A percentile compares a stretch with the other conserved stretches of the same genome.
Evolutionary conservation across 2,888 invertebrate species (phyloP).

Genomic region (Cheiracanthium punctorium): DNA sequence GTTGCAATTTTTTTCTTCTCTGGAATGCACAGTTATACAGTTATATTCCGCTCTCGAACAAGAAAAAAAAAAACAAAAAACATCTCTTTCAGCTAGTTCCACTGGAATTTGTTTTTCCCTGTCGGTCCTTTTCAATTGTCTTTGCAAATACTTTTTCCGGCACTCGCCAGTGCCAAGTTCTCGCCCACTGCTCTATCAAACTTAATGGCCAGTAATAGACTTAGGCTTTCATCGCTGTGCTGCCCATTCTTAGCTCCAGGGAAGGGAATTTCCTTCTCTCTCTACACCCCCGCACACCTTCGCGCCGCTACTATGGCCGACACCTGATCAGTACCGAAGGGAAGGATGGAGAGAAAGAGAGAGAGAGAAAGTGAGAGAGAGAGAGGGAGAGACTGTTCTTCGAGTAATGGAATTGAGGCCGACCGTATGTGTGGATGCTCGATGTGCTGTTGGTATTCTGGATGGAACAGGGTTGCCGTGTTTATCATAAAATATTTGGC

Average conservation of each 20-base stretch:
- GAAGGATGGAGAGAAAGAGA: too few species aligned
- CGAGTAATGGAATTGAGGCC: constrained; percentile 57
- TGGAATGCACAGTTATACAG: too few species aligned
- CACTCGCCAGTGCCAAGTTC: neutral
- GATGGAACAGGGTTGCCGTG: neutral
- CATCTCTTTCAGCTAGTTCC: too few species aligned
- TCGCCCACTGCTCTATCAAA: constrained; percentile 23
- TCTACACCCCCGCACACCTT: neutral
- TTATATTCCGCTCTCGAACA: too few species aligned
- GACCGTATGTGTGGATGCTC: constrained; percentile 33
- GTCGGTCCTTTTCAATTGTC: too few species aligned
- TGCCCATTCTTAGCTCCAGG: constrained; percentile 30
- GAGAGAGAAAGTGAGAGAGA: constrained; percentile 47
- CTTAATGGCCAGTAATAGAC: constrained; percentile 56
- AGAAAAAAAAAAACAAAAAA: too few species aligned
- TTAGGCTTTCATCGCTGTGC: constrained; percentile 38
- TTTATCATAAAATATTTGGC: neutral
- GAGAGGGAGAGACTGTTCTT: constrained; percentile 52
- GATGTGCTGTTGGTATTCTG: constrained; percentile 21
- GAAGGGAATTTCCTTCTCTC: constrained; percentile 8
- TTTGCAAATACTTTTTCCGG: constrained; percentile 24
- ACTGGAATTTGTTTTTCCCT: too few species aligned
- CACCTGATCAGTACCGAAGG: constrained; percentile 55
- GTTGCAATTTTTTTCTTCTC: too few species aligned
- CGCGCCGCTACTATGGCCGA: constrained; percentile 17